Evolutionary conservation across 2,888 invertebrate species (phyloP), one percentile per base, ranked within the genome.

Genomic region (Athalia circularis): DNA sequence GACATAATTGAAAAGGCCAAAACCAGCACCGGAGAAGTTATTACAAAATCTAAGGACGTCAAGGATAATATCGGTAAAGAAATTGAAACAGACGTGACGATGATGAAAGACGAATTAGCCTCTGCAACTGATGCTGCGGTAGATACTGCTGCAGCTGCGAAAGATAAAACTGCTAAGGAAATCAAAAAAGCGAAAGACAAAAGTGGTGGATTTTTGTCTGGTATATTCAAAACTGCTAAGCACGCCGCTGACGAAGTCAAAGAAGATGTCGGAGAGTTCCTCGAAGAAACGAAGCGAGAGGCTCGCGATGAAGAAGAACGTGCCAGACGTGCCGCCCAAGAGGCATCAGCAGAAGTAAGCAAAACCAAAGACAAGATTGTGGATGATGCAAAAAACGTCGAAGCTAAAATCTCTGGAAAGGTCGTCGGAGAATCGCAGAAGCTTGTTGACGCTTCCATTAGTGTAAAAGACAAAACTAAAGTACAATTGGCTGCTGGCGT

Each of bases 151-250:
- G 72, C 50, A 54, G 78, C 68, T 59, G 77, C 68, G 1, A 79
- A 80, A 59, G 54, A 78, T n/a, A 81, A 82, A 2, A 81, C 79
- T 8, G 81, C 81, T 50, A 84, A 82, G 9, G 83, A 79, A 11
- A 75, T 77, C n/a, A 86, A 84, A 77, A 83, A 80, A 65, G 80
- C 61, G 57, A 81, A 67, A 79, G 82, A 82, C 2, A 52, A 82
- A 65, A 59, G 80, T 4, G 65, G 80, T 13, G 80, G 81, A 7
- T 82, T 83, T 50, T 77, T 83, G 9, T 82, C 83, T 6, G 86
- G 86, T 0, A 86, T 88, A 8, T 83, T 87, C 13, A 86, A 86
- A 80, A 83, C 86, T 8, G 84, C 84, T 0, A 88, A 87, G 64
- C 85, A 87, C 47, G 75, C 84, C 0, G 83, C 80, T 5, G 86